phyloP scores from a whole-genome alignment of 2,797 vertebrate genomes.

The Danio aesculapii region DNA sequence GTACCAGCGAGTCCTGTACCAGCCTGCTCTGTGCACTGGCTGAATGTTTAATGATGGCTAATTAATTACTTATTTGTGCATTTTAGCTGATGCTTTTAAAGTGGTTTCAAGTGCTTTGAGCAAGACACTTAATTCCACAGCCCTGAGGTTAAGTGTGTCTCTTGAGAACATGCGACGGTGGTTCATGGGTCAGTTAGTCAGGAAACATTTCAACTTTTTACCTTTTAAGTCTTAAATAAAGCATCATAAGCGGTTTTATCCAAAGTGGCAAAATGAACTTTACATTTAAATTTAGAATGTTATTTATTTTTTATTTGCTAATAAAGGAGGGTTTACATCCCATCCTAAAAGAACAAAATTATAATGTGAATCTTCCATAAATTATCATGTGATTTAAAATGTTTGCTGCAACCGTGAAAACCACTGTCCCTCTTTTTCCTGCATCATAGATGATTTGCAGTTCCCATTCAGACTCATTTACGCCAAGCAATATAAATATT shows the following conservation, averaged over 20 bases:
- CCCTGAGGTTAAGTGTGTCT: constrained; percentile 5
- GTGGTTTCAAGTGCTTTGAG: neutral
- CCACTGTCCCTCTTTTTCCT: too few relatives aligned
- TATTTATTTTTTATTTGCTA: too few relatives aligned
- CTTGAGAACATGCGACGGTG: neutral
- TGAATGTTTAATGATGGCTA: constrained; percentile 5
- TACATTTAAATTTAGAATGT: too few relatives aligned
- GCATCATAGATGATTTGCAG: too few relatives aligned
- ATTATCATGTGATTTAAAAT: too few relatives aligned
- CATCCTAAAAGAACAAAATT: too few relatives aligned
- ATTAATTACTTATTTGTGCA: neutral
- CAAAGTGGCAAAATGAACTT: too few relatives aligned
- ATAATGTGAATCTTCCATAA: too few relatives aligned
- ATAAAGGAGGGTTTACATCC: too few relatives aligned
- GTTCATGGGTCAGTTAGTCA: neutral
- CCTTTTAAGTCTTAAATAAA: neutral
- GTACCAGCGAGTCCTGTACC: neutral
- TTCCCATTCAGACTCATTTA: too few relatives aligned
- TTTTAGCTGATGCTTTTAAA: constrained; percentile 10
- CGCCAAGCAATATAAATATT: too few relatives aligned
- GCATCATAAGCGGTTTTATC: neutral
- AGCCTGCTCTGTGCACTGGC: neutral
- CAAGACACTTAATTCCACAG: neutral
- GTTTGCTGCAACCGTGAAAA: too few relatives aligned
- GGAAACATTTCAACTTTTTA: neutral